Base-by-base conservation (phyloP, 2,113 vertebrate species). In the Cnemophilus loriae region DNA sequence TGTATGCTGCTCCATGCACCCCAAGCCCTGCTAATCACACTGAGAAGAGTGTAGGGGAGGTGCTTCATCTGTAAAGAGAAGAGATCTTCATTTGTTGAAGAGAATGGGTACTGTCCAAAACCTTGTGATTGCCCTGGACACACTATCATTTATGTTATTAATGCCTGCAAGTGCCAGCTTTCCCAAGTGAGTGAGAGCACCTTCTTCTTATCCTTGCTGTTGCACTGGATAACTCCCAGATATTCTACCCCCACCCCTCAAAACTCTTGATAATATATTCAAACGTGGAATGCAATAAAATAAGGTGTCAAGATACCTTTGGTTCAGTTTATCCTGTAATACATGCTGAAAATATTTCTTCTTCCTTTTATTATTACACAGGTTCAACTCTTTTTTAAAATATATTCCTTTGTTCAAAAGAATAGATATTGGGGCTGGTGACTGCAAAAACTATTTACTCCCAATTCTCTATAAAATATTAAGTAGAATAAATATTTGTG, bases 211-310 rank as follows among this genome's bases (percentile, higher is more conserved):
- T 55, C 35, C 13, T 90, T 84, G 33, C 14, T 42, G 10, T 57
- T 53, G 35, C 18, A 39, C 10, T 75, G 33, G 1, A 6, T 61
- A 75, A 73, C 16, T 77, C 55, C 9, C 22, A 77, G 20, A 39
- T 57, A 50, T 76, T 41, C 33, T 61, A 41, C 12, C 2, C 15
- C 8, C 4, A 4, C 5, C 1, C 13, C 4, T 4, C 5, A 24
- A 53, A 78, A 57, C 6, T 61, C 27, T 49, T 24, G 61, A 53
- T 69, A 87, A 39, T 16, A 18, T 33, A 13, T 63, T 74, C 13
- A 59, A 69, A 42, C 5, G 55, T 10, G 32, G 19, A 73, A 74
- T 74, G 3, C 4, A 70, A 28, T 59, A 68, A 75, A 73, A 35
- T 46, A 21, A 59, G 5, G 4, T 55, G 39, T 41, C 3, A 1